Percentiles rank a stretch among this genome's conserved stretches.
phyloP scores from a whole-genome alignment of 2,888 invertebrate species.

The Buathra laborator region DNA sequence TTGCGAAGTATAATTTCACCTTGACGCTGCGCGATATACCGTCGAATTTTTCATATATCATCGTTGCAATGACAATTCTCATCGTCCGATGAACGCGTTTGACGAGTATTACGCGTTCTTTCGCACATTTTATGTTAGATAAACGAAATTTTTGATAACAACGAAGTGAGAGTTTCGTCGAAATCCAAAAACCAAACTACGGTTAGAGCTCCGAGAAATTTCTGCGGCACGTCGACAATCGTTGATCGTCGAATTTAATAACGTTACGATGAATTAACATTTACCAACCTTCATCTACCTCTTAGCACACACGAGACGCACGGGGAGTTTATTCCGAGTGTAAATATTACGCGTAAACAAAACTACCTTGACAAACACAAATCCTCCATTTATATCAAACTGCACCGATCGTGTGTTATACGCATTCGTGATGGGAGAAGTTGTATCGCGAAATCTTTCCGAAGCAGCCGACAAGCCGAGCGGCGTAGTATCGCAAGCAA shows the following conservation, averaged over 20 bases:
- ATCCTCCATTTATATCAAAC: slow-evolving; percentile 89
- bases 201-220: slow-evolving; percentile 17
- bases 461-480: slow-evolving; percentile 71
- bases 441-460: slow-evolving; percentile 72
- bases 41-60: slow-evolving; percentile 31
- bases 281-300: slow-evolving; percentile 89
- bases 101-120: slow-evolving; percentile 4
- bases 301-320: slow-evolving; percentile 84
- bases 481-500: slow-evolving; percentile 1
- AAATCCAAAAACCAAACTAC: slow-evolving; percentile 27
- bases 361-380: slow-evolving; percentile 89
- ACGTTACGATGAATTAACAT: slow-evolving; percentile 52
- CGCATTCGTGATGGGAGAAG: slow-evolving; percentile 75
- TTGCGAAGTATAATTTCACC: neutral
- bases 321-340: slow-evolving; percentile 81
- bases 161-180: slow-evolving; percentile 18
- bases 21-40: neutral
- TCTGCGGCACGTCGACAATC: slow-evolving; percentile 1
- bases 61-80: neutral
- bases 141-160: slow-evolving; percentile 27
- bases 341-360: slow-evolving; percentile 88
- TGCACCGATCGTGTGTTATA: slow-evolving; percentile 85
- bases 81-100: neutral
- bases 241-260: slow-evolving; percentile 7
- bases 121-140: slow-evolving; percentile 40